These are phyloP conservation scores for Drosophila arawakana DNA, from an alignment of 1,140 invertebrate species.

Conservation along the genomic window DNA sequence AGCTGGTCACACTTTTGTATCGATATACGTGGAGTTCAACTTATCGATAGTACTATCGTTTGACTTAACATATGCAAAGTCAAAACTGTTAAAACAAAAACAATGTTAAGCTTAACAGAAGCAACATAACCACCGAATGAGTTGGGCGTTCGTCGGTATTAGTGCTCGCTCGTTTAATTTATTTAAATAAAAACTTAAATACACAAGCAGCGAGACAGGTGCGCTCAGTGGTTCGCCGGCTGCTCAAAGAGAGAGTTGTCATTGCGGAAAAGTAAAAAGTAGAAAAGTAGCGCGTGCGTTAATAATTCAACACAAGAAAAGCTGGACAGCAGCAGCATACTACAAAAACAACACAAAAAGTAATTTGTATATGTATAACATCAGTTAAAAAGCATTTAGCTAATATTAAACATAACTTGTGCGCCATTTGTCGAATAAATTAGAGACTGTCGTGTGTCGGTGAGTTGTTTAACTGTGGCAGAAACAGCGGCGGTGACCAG, in stretches of 20 bases:
- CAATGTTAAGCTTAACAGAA: constrained; percentile 46
- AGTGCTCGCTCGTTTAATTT: constrained; percentile 39
- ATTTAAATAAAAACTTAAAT: constrained; percentile 51
- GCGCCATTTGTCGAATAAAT: constrained; percentile 29
- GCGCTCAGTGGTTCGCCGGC: constrained; percentile 54
- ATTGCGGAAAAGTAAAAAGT: constrained; percentile 31
- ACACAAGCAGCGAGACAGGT: constrained; percentile 40
- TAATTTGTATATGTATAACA: constrained; percentile 36
- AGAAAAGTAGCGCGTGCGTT: constrained; percentile 42
- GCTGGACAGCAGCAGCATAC: constrained; percentile 43
- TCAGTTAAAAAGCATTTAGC: constrained; percentile 24
- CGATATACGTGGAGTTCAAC: neutral
- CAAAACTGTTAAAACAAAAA: constrained; percentile 36
- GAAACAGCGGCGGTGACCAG: constrained; percentile 18
- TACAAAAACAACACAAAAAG: constrained; percentile 38
- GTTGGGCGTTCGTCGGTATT: constrained; percentile 34
- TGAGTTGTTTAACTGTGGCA: constrained; percentile 26
- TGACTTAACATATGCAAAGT: constrained; percentile 9
- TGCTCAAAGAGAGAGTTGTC: constrained; percentile 52
- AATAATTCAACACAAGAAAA: neutral
- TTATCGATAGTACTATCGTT: constrained; percentile 21
- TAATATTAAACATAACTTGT: constrained; percentile 30
- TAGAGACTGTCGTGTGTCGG: constrained; percentile 22
- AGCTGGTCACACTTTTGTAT: constrained; percentile 12
- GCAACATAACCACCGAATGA: constrained; percentile 35